Evolutionary conservation across 64 coral and sea anemone genomes (phyloP).

Genomic region (Cladopsammia gracilis): DNA sequence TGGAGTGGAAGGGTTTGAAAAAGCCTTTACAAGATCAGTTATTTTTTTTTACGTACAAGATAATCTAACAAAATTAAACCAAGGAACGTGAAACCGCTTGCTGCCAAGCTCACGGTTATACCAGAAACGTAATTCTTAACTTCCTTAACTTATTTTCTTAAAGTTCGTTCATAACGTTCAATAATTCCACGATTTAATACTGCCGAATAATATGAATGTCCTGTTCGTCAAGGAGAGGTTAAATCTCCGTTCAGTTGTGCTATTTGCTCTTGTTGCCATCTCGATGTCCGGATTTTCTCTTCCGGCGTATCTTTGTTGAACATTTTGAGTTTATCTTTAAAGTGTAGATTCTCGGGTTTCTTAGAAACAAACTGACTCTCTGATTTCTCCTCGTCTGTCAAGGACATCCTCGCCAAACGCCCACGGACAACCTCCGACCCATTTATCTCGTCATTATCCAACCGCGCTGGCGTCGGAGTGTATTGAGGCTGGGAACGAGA

Average conservation of each 20-base stretch:
- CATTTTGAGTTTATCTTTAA: conserved; percentile 91
- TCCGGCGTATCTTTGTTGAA: conserved; percentile 88
- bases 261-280: conserved; percentile 80
- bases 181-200: background rate
- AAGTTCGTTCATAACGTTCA: background rate
- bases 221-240: conserved; percentile 11
- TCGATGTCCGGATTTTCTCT: conserved; percentile 61
- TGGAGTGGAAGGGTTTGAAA: too few relatives aligned
- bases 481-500: conserved; percentile 50
- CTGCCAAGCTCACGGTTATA: background rate
- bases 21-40: background rate
- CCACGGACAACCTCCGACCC: conserved; percentile 51
- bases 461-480: conserved; percentile 41
- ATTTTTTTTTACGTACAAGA: conserved; percentile 1
- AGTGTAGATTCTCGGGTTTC: conserved; percentile 86
- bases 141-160: background rate
- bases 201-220: background rate
- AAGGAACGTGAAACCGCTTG: background rate
- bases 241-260: conserved; percentile 69
- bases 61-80: background rate
- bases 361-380: conserved; percentile 75
- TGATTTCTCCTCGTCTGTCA: conserved; percentile 80
- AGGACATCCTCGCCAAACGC: conserved; percentile 74
- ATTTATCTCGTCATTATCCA: conserved; percentile 53
- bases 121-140: background rate